Evolutionary conservation across 1,140 invertebrate species (phyloP).

Genomic region (Saccostrea cuccullata): DNA sequence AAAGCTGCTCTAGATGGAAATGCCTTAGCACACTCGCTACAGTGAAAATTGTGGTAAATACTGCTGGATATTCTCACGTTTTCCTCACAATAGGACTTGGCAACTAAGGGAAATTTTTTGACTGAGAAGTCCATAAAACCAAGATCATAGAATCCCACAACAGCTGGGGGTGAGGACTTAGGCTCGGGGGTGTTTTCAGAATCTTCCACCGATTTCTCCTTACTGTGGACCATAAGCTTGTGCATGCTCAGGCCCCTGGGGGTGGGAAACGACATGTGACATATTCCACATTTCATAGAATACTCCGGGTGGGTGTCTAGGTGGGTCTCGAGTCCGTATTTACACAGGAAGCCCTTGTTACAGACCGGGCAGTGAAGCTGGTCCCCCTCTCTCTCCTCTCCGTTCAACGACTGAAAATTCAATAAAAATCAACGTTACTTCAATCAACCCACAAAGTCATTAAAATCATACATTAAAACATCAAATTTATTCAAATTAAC

Average conservation of each 20-base stretch:
- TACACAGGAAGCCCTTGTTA: constrained; percentile 82
- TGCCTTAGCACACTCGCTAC: constrained; percentile 85
- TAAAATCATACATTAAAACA: not conserved
- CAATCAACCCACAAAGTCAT: constrained; percentile 14
- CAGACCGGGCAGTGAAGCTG: constrained; percentile 78
- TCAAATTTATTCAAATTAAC: not conserved
- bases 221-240: constrained; percentile 82
- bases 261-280: constrained; percentile 85
- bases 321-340: constrained; percentile 83
- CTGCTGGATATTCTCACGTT: constrained; percentile 83
- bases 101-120: constrained; percentile 88
- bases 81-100: constrained; percentile 85
- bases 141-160: constrained; percentile 86
- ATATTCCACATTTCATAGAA: constrained; percentile 85
- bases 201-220: constrained; percentile 52
- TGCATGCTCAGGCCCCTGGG: constrained; percentile 85
- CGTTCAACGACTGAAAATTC: constrained; percentile 39
- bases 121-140: constrained; percentile 88
- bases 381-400: constrained; percentile 68
- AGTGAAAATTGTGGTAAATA: constrained; percentile 84
- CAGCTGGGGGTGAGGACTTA: constrained; percentile 42
- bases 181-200: constrained; percentile 46
- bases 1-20: constrained; percentile 87
- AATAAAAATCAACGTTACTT: not conserved
- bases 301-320: constrained; percentile 85